Conservation (phyloP, 2,113 vertebrate species). For the Salvelinus alpinus region DNA sequence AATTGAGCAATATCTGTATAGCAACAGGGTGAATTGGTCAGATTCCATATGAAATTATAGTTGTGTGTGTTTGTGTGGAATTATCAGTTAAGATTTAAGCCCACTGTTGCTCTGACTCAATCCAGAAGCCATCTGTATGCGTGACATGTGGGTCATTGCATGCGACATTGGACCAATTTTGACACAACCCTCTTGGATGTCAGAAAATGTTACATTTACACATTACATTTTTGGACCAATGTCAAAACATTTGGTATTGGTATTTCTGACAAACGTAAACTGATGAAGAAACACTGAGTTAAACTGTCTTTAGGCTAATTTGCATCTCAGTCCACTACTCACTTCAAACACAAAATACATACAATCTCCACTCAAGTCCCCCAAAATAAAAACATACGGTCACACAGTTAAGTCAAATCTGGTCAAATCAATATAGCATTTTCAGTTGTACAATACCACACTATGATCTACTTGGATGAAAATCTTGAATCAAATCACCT, state of each 20-base stretch:
- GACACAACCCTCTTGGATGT: not conserved
- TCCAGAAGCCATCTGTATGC: not conserved
- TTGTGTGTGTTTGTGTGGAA: not conserved
- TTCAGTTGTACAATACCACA: not conserved
- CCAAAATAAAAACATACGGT: too few relatives aligned
- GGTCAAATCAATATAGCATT: not conserved
- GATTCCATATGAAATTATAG: not conserved
- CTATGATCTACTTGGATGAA: not conserved
- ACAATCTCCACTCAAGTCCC: not conserved
- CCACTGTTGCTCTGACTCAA: not conserved
- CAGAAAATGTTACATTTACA: not conserved
- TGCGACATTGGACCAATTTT: not conserved
- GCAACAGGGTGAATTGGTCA: not conserved
- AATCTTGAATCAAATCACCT: not conserved
- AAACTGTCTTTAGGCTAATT: slow-evolving; percentile 1
- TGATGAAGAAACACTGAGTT: not conserved
- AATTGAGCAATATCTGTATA: not conserved
- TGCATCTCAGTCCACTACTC: not conserved
- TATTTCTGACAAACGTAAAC: not conserved
- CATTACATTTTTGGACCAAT: not conserved
- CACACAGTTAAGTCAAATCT: not conserved
- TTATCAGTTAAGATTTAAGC: not conserved
- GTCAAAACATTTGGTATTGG: not conserved
- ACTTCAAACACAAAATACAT: not conserved
- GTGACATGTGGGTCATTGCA: not conserved